Evolutionary conservation across 2,797 vertebrate genomes (phyloP).

Genomic region (Avahi laniger): DNA sequence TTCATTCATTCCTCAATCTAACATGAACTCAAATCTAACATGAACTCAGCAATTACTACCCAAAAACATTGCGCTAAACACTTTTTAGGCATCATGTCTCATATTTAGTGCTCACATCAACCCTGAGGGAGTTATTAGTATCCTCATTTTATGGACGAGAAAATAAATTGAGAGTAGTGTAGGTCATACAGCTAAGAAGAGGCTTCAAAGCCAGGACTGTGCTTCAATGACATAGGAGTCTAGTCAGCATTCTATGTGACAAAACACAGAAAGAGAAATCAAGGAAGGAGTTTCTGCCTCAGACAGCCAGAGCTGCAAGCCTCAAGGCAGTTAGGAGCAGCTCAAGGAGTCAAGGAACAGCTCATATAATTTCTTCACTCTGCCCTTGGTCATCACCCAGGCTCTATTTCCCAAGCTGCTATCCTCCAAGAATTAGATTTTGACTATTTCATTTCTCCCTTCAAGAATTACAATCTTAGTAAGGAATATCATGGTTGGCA

Average conservation of each 20-base stretch:
- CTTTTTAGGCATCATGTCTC: neutral
- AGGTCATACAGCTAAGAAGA: neutral
- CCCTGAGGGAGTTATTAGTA: constrained; percentile 19
- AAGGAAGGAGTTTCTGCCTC: constrained; percentile 18
- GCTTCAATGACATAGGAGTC: neutral
- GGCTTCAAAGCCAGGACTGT: constrained; percentile 18
- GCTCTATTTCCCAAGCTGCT: neutral
- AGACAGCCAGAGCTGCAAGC: neutral
- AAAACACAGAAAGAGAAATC: neutral
- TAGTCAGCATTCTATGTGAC: neutral
- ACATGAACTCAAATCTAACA: constrained; percentile 44
- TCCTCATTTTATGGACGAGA: neutral
- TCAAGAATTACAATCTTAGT: constrained; percentile 34
- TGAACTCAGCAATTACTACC: neutral
- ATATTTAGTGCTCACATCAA: constrained; percentile 31
- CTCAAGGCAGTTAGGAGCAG: neutral
- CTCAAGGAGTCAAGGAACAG: neutral
- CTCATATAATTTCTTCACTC: neutral
- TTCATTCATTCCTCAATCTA: constrained; percentile 16
- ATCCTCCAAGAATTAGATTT: neutral
- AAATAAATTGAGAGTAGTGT: neutral
- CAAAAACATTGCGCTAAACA: constrained; percentile 11
- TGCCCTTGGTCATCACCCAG: neutral
- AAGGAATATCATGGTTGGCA: neutral
- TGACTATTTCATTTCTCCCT: constrained; percentile 19